Evolutionary conservation across 2,113 vertebrate species (phyloP).

Genomic region (Leptodactylus fuscus): DNA sequence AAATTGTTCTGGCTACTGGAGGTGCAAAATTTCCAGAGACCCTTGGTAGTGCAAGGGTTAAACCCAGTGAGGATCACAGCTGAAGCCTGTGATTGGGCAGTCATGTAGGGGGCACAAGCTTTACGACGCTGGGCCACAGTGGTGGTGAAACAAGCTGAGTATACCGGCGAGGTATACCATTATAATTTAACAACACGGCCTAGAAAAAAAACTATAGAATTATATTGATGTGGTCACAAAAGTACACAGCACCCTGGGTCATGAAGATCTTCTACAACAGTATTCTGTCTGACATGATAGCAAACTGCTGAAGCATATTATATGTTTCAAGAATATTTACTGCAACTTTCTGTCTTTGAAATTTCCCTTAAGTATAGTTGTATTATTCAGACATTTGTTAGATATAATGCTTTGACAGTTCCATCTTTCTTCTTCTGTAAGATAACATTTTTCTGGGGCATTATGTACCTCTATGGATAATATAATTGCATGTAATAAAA

Average conservation of each 20-base stretch:
- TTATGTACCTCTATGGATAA: slow-evolving; percentile 72
- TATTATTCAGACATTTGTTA: slow-evolving; percentile 54
- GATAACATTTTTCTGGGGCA: slow-evolving; percentile 70
- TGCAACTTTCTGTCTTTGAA: slow-evolving; percentile 13
- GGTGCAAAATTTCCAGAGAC: no score
- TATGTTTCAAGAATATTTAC: slow-evolving; percentile 21
- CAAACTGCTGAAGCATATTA: slow-evolving; percentile 15
- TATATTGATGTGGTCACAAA: not conserved
- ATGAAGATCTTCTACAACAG: slow-evolving; percentile 11
- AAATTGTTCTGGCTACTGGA: no score
- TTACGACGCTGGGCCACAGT: no score
- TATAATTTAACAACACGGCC: no score
- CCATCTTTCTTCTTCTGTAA: slow-evolving; percentile 61
- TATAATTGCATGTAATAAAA: slow-evolving; percentile 73
- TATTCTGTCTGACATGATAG: not conserved
- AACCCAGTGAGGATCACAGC: no score
- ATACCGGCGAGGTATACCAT: no score
- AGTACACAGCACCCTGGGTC: slow-evolving; percentile 30
- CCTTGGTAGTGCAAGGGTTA: no score
- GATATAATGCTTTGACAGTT: slow-evolving; percentile 61
- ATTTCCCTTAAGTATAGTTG: slow-evolving; percentile 40
- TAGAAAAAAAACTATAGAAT: not conserved
- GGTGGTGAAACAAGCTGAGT: no score
- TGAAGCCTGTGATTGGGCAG: no score
- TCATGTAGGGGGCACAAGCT: no score